A percentile compares a stretch with the other conserved stretches of the same genome.
phyloP scores from a whole-genome alignment of 2,888 invertebrate species.

The Hydriomena furcata region DNA sequence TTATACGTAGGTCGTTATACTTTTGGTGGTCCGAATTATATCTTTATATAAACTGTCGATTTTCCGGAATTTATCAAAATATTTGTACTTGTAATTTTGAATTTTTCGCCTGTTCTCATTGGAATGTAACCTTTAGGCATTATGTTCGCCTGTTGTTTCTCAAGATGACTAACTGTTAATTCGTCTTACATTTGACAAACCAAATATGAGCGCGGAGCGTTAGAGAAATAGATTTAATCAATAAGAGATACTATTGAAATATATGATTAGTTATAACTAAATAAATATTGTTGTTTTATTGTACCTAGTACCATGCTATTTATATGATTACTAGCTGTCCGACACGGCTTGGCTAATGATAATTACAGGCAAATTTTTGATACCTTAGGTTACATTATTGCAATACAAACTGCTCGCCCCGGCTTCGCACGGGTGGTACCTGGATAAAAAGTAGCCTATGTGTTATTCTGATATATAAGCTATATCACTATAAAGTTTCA shows the following conservation, averaged over 20 bases:
- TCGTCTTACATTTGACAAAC: constrained; percentile 78
- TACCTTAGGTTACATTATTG: no score
- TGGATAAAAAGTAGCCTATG: no score
- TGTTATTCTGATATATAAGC: no score
- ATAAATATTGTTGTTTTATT: constrained; percentile 61
- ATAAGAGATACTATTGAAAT: constrained; percentile 82
- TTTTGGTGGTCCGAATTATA: no score
- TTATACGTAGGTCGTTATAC: no score
- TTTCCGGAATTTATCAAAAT: neutral
- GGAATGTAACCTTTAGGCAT: constrained; percentile 70
- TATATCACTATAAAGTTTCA: no score
- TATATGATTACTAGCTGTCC: neutral
- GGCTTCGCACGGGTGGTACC: no score
- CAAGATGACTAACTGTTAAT: constrained; percentile 73
- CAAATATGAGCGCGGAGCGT: constrained; percentile 82
- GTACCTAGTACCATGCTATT: no score
- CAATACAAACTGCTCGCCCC: no score
- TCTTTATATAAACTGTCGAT: neutral
- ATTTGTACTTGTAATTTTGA: constrained; percentile 1
- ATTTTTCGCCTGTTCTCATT: neutral
- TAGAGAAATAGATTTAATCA: constrained; percentile 75
- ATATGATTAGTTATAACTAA: constrained; percentile 80
- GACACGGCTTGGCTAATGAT: no score
- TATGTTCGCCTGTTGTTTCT: constrained; percentile 74
- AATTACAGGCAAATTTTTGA: no score